Base-by-base conservation (phyloP, 1,140 invertebrate species). In the Drosophila subpulchrella region DNA sequence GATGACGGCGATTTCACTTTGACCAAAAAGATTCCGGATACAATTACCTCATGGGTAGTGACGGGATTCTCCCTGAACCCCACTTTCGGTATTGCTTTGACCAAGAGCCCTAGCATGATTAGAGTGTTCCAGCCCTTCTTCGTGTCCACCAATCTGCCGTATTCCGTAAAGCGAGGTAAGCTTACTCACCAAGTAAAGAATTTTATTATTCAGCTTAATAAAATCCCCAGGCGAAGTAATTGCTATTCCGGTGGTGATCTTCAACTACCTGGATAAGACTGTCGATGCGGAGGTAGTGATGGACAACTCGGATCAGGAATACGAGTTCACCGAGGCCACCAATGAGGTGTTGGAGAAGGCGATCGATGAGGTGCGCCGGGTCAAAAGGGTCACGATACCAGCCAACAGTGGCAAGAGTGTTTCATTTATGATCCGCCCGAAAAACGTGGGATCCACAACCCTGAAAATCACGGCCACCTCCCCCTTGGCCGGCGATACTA, bases 21-120 rank as follows among this genome's bases (percentile, higher is more conserved):
- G 44, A 56, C 39, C 0, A 91, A 88, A 44, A 92, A 91, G 50
- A 95, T 98, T 34, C 98, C 98, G 0, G 96, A 97, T 73, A 97
- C 97, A 0, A 97, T 99, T 11, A 98, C 97, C 0, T 97, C 97
- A 2, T 99, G 98, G 98, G 94, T 97, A 17, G 94, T 99, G 0
- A 97, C 96, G 36, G 98, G 97, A 1, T 99, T 99, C 92, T 97
- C 98, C 0, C 93, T 99, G 42, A 97, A 98, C 92, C 94, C 96
- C 0, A 93, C 96, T 10, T 93, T 95, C 58, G 98, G 98, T 17
- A 94, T 99, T 0, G 98, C 97, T 3, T 93, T 99, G 4, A 95
- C 97, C 11, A 92, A 95, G 53, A 90, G 93, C 65, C 93, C 96
- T 15, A 94, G 95, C 78, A 96, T 96, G 94, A 92, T 99, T 30